Conservation (phyloP, 2,797 vertebrate species). For the Antrozous pallidus region DNA sequence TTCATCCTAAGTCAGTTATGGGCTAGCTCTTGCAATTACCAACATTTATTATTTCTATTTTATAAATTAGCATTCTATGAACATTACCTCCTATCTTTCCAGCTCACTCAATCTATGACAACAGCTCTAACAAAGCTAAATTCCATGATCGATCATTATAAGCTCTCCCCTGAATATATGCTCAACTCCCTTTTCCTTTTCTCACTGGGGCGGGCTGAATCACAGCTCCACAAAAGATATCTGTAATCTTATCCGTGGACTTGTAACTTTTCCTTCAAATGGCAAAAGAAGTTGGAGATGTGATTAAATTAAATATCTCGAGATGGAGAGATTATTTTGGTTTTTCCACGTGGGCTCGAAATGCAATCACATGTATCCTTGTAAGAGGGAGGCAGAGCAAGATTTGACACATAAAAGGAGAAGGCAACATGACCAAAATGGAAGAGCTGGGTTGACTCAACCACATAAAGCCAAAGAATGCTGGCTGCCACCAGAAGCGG, state of each 20-base stretch:
- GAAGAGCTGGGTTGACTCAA: not conserved
- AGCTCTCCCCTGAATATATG: not conserved
- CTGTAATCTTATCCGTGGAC: not conserved
- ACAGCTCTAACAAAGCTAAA: not conserved
- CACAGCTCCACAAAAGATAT: not conserved
- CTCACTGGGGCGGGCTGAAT: not conserved
- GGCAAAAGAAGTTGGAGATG: not conserved
- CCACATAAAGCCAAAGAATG: not conserved
- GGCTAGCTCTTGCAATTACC: not conserved
- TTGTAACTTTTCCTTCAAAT: not conserved
- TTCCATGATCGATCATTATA: not conserved
- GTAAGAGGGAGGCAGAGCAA: not conserved
- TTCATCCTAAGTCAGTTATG: not conserved
- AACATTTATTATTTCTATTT: not conserved
- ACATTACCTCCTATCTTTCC: not conserved
- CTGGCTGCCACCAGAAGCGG: not conserved
- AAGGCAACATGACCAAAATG: rapidly evolving
- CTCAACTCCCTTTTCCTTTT: not conserved
- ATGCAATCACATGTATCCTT: not conserved
- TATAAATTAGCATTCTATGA: not conserved
- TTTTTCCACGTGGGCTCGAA: not conserved
- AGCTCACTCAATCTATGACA: not conserved
- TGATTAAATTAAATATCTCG: not conserved
- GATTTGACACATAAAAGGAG: not conserved
- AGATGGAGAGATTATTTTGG: not conserved